Evolutionary conservation across 2,797 vertebrate species (phyloP).

Genomic region (Odontamblyopus rebecca): DNA sequence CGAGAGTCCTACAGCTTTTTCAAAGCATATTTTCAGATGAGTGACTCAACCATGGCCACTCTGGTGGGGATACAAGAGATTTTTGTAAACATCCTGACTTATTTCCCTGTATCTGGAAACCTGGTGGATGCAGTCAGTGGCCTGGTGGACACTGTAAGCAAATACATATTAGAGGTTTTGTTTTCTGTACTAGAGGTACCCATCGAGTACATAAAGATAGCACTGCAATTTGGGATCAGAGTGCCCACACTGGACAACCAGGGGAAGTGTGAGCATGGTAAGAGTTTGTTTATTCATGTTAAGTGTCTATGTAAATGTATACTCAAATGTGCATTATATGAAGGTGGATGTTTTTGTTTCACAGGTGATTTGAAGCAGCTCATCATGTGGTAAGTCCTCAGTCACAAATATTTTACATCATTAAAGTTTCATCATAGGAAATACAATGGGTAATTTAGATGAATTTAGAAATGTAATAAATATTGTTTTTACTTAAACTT

Average conservation of each 20-base stretch:
- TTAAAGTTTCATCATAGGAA: neutral
- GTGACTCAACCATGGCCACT: slow-evolving; percentile 5
- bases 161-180: slow-evolving; percentile 50
- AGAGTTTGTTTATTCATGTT: neutral
- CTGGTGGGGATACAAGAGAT: slow-evolving; percentile 53
- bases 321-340: neutral
- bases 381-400: slow-evolving; percentile 78
- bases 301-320: too few relatives aligned
- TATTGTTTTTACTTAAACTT: neutral
- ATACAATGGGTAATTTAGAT: neutral
- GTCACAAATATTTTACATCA: neutral
- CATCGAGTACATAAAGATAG: slow-evolving; percentile 68
- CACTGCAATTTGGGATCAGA: slow-evolving; percentile 72
- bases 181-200: slow-evolving; percentile 58
- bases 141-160: slow-evolving; percentile 54
- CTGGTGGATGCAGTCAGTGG: slow-evolving; percentile 45
- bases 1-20: slow-evolving; percentile 29
- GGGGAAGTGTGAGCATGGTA: slow-evolving; percentile 77
- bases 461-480: neutral
- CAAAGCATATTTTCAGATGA: slow-evolving; percentile 43
- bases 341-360: slow-evolving; percentile 26
- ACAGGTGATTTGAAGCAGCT: slow-evolving; percentile 83
- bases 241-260: slow-evolving; percentile 61
- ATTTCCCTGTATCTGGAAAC: slow-evolving; percentile 54
- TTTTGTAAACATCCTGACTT: slow-evolving; percentile 52